These are phyloP conservation scores for Enteromius unitaeniatus DNA, from an alignment of 2,797 vertebrate genomes.

Conservation along the genomic window DNA sequence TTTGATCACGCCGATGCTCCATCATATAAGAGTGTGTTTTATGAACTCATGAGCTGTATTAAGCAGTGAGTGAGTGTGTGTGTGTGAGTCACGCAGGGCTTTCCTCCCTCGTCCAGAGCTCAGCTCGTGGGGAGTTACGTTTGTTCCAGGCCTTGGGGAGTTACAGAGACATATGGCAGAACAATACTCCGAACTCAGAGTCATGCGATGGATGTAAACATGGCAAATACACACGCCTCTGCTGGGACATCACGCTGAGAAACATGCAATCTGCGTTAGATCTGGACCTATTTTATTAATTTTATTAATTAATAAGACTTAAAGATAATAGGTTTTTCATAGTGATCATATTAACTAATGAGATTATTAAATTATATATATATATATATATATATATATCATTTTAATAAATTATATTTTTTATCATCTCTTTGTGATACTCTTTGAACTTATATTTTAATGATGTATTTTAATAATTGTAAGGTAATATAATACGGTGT, in stretches of 20 bases:
- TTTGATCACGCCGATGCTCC: slow-evolving; percentile 1
- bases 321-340: too few relatives aligned
- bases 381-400: too few relatives aligned
- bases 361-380: too few relatives aligned
- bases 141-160: background rate
- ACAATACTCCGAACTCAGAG: background rate
- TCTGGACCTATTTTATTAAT: background rate
- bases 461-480: too few relatives aligned
- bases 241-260: slow-evolving; percentile 22
- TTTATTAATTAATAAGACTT: too few relatives aligned
- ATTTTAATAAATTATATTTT: too few relatives aligned
- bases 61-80: background rate
- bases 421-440: too few relatives aligned
- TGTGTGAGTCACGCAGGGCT: slow-evolving; percentile 17
- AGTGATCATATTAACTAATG: too few relatives aligned
- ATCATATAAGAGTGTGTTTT: background rate
- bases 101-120: background rate
- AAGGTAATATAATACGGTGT: too few relatives aligned
- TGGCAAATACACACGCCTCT: slow-evolving; percentile 4
- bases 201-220: background rate
- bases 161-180: background rate
- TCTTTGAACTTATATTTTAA: too few relatives aligned
- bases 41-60: background rate
- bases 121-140: background rate
- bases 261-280: slow-evolving; percentile 11